Evolutionary conservation across 2,888 invertebrate genomes (phyloP).

Genomic region (Apotomis turbidana): DNA sequence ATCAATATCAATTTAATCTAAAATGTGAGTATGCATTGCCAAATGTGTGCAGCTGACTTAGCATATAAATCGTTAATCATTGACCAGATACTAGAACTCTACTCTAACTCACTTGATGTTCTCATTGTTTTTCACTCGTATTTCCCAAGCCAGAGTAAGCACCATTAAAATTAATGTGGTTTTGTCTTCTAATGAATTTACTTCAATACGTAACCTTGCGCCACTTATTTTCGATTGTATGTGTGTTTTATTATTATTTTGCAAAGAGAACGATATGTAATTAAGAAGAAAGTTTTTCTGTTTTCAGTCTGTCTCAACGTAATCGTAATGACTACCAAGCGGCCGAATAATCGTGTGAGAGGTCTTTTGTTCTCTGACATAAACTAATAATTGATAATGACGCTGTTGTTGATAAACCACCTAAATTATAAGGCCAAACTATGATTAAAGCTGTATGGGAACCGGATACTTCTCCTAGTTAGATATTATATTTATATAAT

Average conservation of each 20-base stretch:
- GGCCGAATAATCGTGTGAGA: not conserved
- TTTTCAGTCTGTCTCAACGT: constrained; percentile 5
- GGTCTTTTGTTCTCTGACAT: not conserved
- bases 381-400: not conserved
- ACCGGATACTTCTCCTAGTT: no score
- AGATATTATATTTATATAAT: no score
- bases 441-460: not conserved
- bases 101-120: constrained; percentile 8
- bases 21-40: not conserved
- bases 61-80: constrained; percentile 7
- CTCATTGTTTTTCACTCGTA: constrained; percentile 19
- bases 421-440: not conserved
- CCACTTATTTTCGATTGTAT: constrained; percentile 12
- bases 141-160: constrained; percentile 33
- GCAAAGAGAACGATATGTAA: constrained; percentile 9
- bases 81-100: constrained; percentile 2
- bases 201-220: constrained; percentile 31
- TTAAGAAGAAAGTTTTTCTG: constrained; percentile 22
- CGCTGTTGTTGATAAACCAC: not conserved
- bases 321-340: not conserved
- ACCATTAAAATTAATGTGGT: constrained; percentile 37
- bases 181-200: constrained; percentile 36
- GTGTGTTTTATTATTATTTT: not conserved
- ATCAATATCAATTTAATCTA: constrained; percentile 3
- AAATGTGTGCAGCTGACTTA: constrained; percentile 19